phyloP scores from a whole-genome alignment of 2,113 vertebrate genomes.

The Perca flavescens region DNA sequence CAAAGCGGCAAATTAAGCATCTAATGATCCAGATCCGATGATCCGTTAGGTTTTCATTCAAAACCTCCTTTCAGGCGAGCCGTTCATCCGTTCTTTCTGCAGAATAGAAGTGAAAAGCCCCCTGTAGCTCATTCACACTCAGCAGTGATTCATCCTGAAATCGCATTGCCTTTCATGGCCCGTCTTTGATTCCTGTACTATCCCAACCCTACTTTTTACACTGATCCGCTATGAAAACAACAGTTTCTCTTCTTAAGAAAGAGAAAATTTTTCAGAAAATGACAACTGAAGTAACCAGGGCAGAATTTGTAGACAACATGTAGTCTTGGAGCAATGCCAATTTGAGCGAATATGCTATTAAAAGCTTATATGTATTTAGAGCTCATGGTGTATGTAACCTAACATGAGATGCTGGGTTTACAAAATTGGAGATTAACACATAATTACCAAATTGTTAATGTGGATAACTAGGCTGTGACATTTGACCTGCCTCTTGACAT shows the following conservation, averaged over 20 bases:
- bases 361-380: conserved; percentile 39
- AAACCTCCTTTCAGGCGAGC: conserved; percentile 35
- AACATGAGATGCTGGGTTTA: conserved; percentile 18
- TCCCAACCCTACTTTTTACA: background rate
- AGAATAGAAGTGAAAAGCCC: conserved; percentile 21
- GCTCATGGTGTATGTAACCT: conserved; percentile 11
- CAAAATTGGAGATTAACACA: conserved; percentile 25
- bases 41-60: conserved; percentile 23
- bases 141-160: conserved; percentile 34
- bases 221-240: background rate
- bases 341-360: conserved; percentile 46
- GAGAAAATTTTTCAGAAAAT: background rate
- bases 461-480: background rate
- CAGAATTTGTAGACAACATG: conserved; percentile 6
- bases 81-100: conserved; percentile 13
- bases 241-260: background rate
- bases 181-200: conserved; percentile 27
- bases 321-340: background rate
- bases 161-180: conserved; percentile 1
- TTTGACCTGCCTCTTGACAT: conserved; percentile 6
- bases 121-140: conserved; percentile 31
- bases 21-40: conserved; percentile 61
- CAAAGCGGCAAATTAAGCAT: conserved; percentile 54
- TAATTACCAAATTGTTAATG: conserved; percentile 10
- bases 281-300: background rate